Conservation (phyloP, 1,140 invertebrate genomes). For the Frieseomelitta varia region DNA sequence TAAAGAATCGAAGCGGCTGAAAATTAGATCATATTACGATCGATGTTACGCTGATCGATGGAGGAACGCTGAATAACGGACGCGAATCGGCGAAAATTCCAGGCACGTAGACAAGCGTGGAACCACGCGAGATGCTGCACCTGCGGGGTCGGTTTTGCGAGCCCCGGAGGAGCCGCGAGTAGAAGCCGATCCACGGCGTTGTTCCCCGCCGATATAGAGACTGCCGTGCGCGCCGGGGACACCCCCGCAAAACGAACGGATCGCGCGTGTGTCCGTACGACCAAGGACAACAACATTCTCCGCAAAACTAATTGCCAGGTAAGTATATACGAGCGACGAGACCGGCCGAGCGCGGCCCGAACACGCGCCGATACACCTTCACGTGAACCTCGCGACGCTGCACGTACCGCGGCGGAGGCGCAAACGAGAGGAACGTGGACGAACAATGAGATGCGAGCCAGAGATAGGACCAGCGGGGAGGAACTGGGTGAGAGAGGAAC, state of each 20-base stretch:
- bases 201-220: constrained; percentile 49
- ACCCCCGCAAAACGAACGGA: constrained; percentile 65
- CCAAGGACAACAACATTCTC: constrained; percentile 81
- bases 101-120: not conserved
- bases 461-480: constrained; percentile 21
- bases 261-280: constrained; percentile 65
- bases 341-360: constrained; percentile 26
- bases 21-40: not conserved
- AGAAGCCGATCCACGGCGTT: constrained; percentile 38
- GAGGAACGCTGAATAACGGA: not conserved
- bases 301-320: constrained; percentile 79
- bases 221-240: constrained; percentile 49
- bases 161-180: constrained; percentile 9
- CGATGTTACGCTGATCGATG: not conserved
- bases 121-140: constrained; percentile 3
- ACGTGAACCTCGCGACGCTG: constrained; percentile 16
- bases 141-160: constrained; percentile 19
- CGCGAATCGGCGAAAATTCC: not conserved
- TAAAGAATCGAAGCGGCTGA: not conserved
- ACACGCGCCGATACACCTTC: constrained; percentile 47
- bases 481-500: not conserved
- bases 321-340: constrained; percentile 75
- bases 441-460: constrained; percentile 36
- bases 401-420: not conserved
- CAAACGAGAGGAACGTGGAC: constrained; percentile 20